phyloP scores from a whole-genome alignment of 1,140 invertebrate species.

The Pogonognathellus flavescens region DNA sequence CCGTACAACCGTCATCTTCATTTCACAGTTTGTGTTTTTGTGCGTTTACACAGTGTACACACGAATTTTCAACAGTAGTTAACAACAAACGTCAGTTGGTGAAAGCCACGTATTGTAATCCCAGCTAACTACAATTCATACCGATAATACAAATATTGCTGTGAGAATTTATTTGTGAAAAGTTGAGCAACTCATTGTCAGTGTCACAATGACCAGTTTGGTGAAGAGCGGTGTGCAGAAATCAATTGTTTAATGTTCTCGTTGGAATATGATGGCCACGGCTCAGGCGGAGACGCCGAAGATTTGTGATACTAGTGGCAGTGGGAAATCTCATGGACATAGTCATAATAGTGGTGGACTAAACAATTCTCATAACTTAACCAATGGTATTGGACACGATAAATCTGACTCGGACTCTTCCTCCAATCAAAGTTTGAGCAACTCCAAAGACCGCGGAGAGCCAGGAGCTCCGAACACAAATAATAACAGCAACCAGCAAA shows the following conservation, averaged over 20 bases:
- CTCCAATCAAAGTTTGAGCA: constrained; percentile 49
- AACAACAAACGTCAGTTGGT: neutral
- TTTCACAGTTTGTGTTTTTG: constrained; percentile 4
- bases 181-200: constrained; percentile 33
- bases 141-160: too few species aligned
- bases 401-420: constrained; percentile 40
- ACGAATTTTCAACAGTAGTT: constrained; percentile 4
- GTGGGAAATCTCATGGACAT: constrained; percentile 53
- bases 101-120: neutral
- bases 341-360: constrained; percentile 12
- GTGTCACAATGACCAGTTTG: constrained; percentile 44
- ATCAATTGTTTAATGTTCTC: constrained; percentile 53
- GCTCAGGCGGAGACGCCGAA: constrained; percentile 64
- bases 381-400: constrained; percentile 55
- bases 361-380: constrained; percentile 35
- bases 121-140: constrained; percentile 5
- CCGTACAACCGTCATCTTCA: neutral
- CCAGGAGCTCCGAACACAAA: neutral
- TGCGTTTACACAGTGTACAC: constrained; percentile 8
- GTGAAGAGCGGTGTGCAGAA: constrained; percentile 34
- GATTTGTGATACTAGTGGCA: constrained; percentile 63
- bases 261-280: constrained; percentile 60
- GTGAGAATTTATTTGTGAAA: constrained; percentile 17
- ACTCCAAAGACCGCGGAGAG: constrained; percentile 24
- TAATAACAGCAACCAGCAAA: constrained; percentile 31